Base-by-base conservation (phyloP, 1,140 invertebrate genomes). In the Popillia japonica region DNA sequence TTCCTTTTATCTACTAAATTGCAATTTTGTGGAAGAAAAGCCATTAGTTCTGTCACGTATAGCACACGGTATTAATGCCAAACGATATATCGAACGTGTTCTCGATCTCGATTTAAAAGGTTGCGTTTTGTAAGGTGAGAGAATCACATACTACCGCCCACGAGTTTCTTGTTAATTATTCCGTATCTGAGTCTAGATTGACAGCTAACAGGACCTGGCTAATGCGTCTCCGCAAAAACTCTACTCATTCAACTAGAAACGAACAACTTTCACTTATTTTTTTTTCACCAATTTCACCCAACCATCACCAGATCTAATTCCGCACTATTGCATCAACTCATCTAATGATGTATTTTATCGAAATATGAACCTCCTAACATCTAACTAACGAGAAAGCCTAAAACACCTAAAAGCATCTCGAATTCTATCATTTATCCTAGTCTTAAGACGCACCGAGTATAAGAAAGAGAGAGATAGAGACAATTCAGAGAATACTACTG, bases 91-190 rank as follows among this genome's bases (percentile, higher is more conserved):
- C 27, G 27, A 34, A 34, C 27, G 27, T 34, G 27, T 34, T 34
- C 17, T 55, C 48, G 48, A 55, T 55, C 17, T 55, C 27, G 1
- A n/a, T 44, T 55, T 55, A 17, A 55, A 55, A 55, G 48, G 17
- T 17, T 55, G 17, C 48, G 48, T 55, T 55, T 55, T 55, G 48
- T 55, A 55, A 55, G 14, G 48, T 17, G 48, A 55, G 14, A 55
- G 6, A 17, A 55, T 14, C 48, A n/a, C 48, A 55, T 55, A 55
- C 48, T 14, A 17, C 48, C 48, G 14, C 48, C 48, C 17, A 55
- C 48, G n/a, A 14, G n/a, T 55, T 55, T 17, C 48, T 55, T 17
- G 48, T 55, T 55, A 55, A 55, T 55, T 55, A 55, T 55, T 55
- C 17, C 48, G 0, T n/a, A 55, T 55, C 14, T 6, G 48, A 17